Base-by-base conservation (phyloP, 2,797 vertebrate species). In the Champsocephalus gunnari region DNA sequence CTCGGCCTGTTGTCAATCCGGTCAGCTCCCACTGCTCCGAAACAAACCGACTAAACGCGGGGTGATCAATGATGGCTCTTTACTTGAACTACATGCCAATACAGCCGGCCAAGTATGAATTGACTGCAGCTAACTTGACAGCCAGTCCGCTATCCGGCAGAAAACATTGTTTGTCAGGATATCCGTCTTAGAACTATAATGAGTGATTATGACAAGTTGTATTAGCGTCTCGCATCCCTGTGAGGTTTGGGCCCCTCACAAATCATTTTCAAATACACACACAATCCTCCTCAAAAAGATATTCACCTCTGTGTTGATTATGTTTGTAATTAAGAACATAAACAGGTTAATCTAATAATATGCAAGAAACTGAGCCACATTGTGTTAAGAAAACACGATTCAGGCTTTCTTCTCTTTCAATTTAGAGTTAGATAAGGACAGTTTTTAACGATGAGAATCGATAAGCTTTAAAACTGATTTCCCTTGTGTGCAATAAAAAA, bases 61-160 rank as follows among this genome's bases (percentile, higher is more conserved):
- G 3, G 57, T 90, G 85, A 93, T 92, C 92, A 89, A 91, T 91
- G 88, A 85, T 21, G 64, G 77, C 78, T 82, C 81, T 81, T 89
- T 81, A 77, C 81, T 88, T 79, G 69, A 89, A 87, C 89, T 83
- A 79, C 77, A 86, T 82, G 89, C 87, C 91, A 87, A 93, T 91
- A 92, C 82, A 90, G 82, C 73, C 82, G 51, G 89, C 88, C 86
- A 60, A 83, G 86, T 90, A 89, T 91, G 88, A 93, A 92, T 86
- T 80, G 90, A 91, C 66, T 73, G 77, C 82, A 32, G 87, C 87
- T 87, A 87, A 92, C 84, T 71, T 80, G 92, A 92, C 91, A 90
- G 82, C 59, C 76, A 57, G 82, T 79, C 80, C 48, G 76, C 73
- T 83, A 80, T 81, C 76, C 65, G n/a, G 78, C 73, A 75, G 85